Base-by-base conservation (phyloP, 2,113 vertebrate genomes). In the Tetraodon nigroviridis region DNA sequence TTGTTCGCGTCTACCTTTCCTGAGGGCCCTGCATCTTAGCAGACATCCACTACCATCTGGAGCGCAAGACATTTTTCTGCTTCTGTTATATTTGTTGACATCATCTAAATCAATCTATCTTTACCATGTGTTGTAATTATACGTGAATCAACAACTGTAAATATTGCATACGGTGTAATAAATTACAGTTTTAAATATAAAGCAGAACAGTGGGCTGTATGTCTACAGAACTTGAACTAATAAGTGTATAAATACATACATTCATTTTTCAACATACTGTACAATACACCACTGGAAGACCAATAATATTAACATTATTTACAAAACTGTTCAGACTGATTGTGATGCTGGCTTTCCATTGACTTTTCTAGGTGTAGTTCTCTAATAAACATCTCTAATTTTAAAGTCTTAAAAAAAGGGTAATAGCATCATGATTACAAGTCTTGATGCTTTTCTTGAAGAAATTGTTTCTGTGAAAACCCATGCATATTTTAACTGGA, bases 301-400 rank as follows among this genome's bases (percentile, higher is more conserved):
- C 49, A 56, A 62, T 13, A 73, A 73, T 57, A 75, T 77, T 57
- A 58, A 78, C 71, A 82, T 32, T 82, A 82, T 85, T 21, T 87
- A 80, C 73, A 82, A 1, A 44, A 40, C 16, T 41, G 5, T 27
- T 27, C 24, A 27, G 24, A 27, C 24, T 27, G 24, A 27, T 27
- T 24, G 20, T 40, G 47, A 41, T 13, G 64, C 10, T 7, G 19
- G 16, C 21, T 55, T 67, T 20, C n/a, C 24, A 20, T 16, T 46
- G 50, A 16, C 14, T 20, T 24, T 37, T 11, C 32, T 21, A 49
- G 6, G 48, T 22, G 5, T 22, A 19, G 1, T 47, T 47, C 10
- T 2, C 17, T 32, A 6, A 17, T 44, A 44, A 14, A 44, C 42
- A 42, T 42, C 10, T 42, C 40, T 42, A 42, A 6, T 27, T 27